Evolutionary conservation across 2,888 invertebrate genomes (phyloP).

Genomic region (Troilus luridus): DNA sequence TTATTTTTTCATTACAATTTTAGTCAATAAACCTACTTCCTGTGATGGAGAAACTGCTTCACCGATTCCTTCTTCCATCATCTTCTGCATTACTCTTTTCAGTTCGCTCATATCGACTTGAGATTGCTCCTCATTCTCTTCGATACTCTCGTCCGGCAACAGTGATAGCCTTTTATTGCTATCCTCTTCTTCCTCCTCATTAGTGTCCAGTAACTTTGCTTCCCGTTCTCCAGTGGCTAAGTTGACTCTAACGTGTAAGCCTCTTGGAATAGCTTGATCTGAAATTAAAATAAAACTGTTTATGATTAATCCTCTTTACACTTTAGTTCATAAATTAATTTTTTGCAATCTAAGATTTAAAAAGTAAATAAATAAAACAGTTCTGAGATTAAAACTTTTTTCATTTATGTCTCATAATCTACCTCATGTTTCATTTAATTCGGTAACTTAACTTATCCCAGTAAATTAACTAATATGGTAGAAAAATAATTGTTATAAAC

Average conservation of each 20-base stretch:
- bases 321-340: too few relatives aligned
- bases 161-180: constrained; percentile 44
- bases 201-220: constrained; percentile 78
- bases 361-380: too few relatives aligned
- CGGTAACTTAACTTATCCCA: too few relatives aligned
- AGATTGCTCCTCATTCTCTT: constrained; percentile 45
- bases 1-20: not conserved
- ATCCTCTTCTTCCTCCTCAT: constrained; percentile 67
- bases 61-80: constrained; percentile 51
- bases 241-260: constrained; percentile 82
- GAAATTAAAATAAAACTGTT: constrained; percentile 63
- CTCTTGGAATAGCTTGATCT: constrained; percentile 82
- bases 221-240: constrained; percentile 82
- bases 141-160: constrained; percentile 51
- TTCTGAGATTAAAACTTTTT: too few relatives aligned
- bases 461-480: too few relatives aligned
- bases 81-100: constrained; percentile 61
- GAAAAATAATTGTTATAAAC: too few relatives aligned
- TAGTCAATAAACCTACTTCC: not conserved
- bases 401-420: too few relatives aligned
- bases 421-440: too few relatives aligned
- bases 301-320: too few relatives aligned
- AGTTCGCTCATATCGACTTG: constrained; percentile 57
- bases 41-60: constrained; percentile 48
- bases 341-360: too few relatives aligned